Percentiles rank a stretch among this genome's conserved stretches.
Conservation (phyloP, 2,888 invertebrate species). For the Drosophila mayaguana region DNA sequence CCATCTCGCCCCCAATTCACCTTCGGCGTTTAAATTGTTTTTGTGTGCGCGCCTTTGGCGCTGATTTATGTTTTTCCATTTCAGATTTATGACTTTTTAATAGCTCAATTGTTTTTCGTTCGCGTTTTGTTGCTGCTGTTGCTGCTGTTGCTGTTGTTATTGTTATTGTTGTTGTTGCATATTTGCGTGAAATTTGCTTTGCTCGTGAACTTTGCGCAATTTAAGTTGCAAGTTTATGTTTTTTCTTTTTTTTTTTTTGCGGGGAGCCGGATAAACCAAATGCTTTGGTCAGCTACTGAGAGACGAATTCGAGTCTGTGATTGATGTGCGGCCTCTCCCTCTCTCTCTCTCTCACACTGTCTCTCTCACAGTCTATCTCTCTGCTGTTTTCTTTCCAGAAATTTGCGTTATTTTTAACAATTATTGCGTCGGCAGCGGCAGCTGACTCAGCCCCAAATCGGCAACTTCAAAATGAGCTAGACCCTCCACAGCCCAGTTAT, state of each 20-base stretch:
- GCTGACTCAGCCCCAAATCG: slow-evolving; percentile 45
- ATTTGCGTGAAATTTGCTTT: slow-evolving; percentile 76
- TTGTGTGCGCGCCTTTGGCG: slow-evolving; percentile 67
- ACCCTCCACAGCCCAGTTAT: not conserved
- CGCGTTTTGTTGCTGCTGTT: slow-evolving; percentile 40
- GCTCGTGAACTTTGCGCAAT: slow-evolving; percentile 73
- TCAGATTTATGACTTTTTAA: slow-evolving; percentile 79
- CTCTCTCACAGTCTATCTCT: not conserved
- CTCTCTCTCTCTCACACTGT: not conserved
- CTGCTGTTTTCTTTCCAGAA: slow-evolving; percentile 23
- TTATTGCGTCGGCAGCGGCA: slow-evolving; percentile 33
- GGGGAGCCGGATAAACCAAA: slow-evolving; percentile 42
- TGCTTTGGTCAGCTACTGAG: slow-evolving; percentile 34
- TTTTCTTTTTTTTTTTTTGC: no score
- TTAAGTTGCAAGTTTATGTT: slow-evolving; percentile 55
- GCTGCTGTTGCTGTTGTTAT: not conserved
- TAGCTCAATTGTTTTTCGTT: slow-evolving; percentile 73
- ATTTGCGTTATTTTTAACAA: slow-evolving; percentile 47
- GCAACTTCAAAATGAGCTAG: slow-evolving; percentile 51
- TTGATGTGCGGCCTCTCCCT: slow-evolving; percentile 53
- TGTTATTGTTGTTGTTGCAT: slow-evolving; percentile 45
- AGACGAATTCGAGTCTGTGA: slow-evolving; percentile 42
- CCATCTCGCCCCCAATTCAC: not conserved
- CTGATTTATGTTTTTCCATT: slow-evolving; percentile 77
- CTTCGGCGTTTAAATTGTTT: slow-evolving; percentile 62